Base-by-base conservation (phyloP, 2,888 invertebrate genomes). In the Griposia aprilina region DNA sequence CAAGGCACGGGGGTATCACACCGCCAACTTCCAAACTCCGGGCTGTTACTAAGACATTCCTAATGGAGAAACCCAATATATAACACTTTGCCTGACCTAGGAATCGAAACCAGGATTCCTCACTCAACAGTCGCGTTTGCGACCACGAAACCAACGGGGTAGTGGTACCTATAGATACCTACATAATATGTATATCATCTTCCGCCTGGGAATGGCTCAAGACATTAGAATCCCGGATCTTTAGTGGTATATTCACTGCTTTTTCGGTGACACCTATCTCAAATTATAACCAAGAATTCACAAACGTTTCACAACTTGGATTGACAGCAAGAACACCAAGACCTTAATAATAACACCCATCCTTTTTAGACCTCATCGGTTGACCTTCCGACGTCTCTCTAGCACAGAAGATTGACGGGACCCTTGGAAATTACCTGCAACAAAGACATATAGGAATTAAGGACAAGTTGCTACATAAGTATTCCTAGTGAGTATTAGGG, bases 351-450 rank as follows among this genome's bases (percentile, higher is more conserved):
- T 26, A 2, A 66, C 55, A 41, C 11, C n/a, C 55, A 63, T 63
- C 82, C 59, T 41, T 69, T 8, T 59, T n/a, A 36, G 11, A 77
- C 30, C 36, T 65, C n/a, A n/a, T 10, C 17, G 8, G 2, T 13
- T 11, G 70, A 81, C 76, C 82, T 81, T 68, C 41, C 15, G 41
- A 45, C 2, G 41, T 15, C 75, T 15, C 6, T 26, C n/a, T 60
- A 45, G 6, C 23, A 0, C 0, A 55, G n/a, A 62, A 63, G 65
- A 78, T 66, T 66, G 78, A 66, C 74, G 26, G 72, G 57, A 55
- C 20, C 74, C 83, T 80, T 76, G 59, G 20, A 59, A 67, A 72
- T 86, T 85, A 85, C 84, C 84, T 85, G 84, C 68, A 85, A 83
- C 87, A 85, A 83, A 74, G 13, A 85, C 69, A 72, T 13, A n/a